These are phyloP conservation scores for Habrosyne pyritoides DNA, from an alignment of 2,888 invertebrate species.

Conservation along the genomic window DNA sequence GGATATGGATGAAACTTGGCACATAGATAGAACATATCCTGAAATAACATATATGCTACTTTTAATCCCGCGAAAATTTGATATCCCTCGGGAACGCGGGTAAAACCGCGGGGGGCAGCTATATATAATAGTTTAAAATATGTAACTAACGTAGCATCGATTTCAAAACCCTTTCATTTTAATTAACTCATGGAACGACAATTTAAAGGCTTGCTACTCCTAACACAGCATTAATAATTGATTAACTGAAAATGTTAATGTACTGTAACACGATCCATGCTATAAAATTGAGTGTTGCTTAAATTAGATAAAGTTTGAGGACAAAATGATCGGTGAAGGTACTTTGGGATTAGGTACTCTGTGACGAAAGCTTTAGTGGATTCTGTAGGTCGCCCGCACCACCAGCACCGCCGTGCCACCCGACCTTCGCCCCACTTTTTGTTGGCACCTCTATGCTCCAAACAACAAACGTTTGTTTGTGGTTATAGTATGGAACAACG, in stretches of 20 bases:
- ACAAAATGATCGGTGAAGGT: not conserved
- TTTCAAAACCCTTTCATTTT: not conserved
- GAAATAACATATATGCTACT: no score
- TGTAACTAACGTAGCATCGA: not conserved
- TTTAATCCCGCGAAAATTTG: no score
- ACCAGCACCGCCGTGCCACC: constrained; percentile 8
- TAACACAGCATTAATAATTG: not conserved
- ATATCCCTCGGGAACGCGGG: no score
- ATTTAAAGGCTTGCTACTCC: not conserved
- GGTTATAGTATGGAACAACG: not conserved
- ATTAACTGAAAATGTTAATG: not conserved
- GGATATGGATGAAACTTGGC: no score
- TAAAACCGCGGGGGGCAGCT: no score
- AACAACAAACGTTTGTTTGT: constrained; percentile 3
- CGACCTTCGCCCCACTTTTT: constrained; percentile 23
- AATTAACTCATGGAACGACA: not conserved
- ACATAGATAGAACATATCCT: no score
- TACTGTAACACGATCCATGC: not conserved
- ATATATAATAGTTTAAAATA: no score
- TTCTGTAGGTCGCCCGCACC: constrained; percentile 6
- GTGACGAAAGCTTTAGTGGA: not conserved
- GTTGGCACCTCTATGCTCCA: constrained; percentile 3
- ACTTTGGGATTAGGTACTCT: constrained; percentile 1
- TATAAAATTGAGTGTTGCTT: not conserved
- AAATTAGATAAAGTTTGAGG: not conserved